phyloP scores from a whole-genome alignment of 1,140 invertebrate species.

The Caenorhabditis briggsae region DNA sequence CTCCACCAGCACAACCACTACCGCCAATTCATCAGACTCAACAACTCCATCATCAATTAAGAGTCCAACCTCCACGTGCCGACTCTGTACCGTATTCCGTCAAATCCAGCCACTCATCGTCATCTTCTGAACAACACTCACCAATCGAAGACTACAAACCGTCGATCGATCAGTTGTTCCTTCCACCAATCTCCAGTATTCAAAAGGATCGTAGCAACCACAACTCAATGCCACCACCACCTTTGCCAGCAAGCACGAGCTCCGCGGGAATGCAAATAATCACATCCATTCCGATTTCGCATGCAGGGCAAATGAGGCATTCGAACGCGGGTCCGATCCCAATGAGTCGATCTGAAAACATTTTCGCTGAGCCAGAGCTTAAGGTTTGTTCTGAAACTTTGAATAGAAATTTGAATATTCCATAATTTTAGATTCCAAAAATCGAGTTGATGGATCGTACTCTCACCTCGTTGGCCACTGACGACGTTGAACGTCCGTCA shows the following conservation, averaged over 20 bases:
- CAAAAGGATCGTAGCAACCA: constrained; percentile 4
- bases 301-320: neutral
- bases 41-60: constrained; percentile 12
- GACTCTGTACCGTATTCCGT: constrained; percentile 42
- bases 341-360: constrained; percentile 41
- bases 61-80: constrained; percentile 20
- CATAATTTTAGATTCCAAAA: constrained; percentile 53
- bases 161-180: constrained; percentile 18
- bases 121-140: constrained; percentile 34
- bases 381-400: constrained; percentile 38
- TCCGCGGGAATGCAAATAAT: constrained; percentile 18
- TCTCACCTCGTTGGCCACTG: constrained; percentile 5
- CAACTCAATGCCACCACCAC: constrained; percentile 13
- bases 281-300: constrained; percentile 10
- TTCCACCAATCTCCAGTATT: neutral
- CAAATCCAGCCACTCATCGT: constrained; percentile 1
- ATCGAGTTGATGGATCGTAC: constrained; percentile 57
- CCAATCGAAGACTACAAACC: constrained; percentile 37
- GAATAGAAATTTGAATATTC: neutral
- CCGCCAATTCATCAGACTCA: neutral
- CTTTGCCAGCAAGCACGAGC: constrained; percentile 15
- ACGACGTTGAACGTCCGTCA: constrained; percentile 28
- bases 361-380: constrained; percentile 48
- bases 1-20: neutral
- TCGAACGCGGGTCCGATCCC: neutral